These are phyloP conservation scores for Cenopis cana DNA, from an alignment of 2,888 invertebrate species.

Conservation along the genomic window DNA sequence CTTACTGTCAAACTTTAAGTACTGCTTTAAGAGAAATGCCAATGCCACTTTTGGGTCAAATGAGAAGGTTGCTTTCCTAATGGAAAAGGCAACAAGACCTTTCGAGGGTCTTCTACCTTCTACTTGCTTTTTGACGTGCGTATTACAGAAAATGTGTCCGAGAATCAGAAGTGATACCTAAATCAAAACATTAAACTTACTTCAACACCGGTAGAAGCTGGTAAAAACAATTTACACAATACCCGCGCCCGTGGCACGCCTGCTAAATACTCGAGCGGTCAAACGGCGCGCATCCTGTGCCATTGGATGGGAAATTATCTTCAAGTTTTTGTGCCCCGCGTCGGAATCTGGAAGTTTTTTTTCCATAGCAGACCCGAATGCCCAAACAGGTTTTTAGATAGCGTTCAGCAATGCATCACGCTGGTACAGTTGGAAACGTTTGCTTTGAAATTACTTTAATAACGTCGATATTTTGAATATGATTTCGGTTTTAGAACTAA, in stretches of 20 bases:
- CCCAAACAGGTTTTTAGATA: conserved; percentile 84
- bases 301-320: conserved; percentile 81
- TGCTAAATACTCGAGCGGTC: conserved; percentile 66
- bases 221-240: conserved; percentile 1
- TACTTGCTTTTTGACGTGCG: not conserved
- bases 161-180: not conserved
- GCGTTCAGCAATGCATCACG: conserved; percentile 84
- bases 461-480: not conserved
- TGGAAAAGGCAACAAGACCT: too few relatives aligned
- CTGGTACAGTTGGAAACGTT: conserved; percentile 52
- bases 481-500: not conserved
- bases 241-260: not conserved
- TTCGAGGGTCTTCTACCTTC: too few relatives aligned
- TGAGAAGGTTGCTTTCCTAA: too few relatives aligned
- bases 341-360: conserved; percentile 82
- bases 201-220: not conserved
- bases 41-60: too few relatives aligned
- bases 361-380: conserved; percentile 76
- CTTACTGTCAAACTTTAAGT: too few relatives aligned
- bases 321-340: conserved; percentile 82
- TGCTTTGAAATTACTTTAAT: not conserved
- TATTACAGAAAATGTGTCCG: not conserved
- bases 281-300: conserved; percentile 59
- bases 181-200: not conserved
- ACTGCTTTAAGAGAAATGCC: not conserved